Conservation (phyloP, 2,888 invertebrate genomes). For the Hypselothyrea guttata region DNA sequence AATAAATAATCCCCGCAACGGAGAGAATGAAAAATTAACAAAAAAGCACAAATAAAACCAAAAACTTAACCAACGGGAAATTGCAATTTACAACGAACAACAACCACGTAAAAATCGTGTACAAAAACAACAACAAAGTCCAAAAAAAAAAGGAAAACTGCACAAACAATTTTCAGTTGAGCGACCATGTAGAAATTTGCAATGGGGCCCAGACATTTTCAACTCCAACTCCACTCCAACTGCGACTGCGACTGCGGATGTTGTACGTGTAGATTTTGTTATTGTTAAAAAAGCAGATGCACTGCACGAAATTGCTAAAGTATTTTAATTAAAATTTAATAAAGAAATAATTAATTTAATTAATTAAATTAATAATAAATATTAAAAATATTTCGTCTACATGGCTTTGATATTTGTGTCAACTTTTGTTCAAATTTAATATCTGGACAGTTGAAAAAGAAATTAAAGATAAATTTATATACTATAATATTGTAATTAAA, state of each 20-base stretch:
- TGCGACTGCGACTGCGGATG: slow-evolving; percentile 50
- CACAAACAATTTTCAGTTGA: slow-evolving; percentile 82
- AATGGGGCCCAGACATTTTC: slow-evolving; percentile 73
- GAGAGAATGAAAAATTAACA: slow-evolving; percentile 11
- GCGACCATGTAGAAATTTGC: slow-evolving; percentile 82
- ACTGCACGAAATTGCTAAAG: too few relatives aligned
- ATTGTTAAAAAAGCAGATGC: slow-evolving; percentile 7
- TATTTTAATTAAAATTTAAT: too few relatives aligned
- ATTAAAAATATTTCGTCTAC: neutral
- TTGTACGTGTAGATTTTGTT: slow-evolving; percentile 24
- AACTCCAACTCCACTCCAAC: slow-evolving; percentile 35
- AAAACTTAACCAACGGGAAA: slow-evolving; percentile 64
- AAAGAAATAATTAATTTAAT: too few relatives aligned
- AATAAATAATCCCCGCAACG: slow-evolving; percentile 43
- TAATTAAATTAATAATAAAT: neutral
- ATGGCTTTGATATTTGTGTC: neutral
- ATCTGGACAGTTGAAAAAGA: too few relatives aligned
- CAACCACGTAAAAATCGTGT: slow-evolving; percentile 29
- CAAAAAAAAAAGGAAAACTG: slow-evolving; percentile 65
- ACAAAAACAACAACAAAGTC: slow-evolving; percentile 15
- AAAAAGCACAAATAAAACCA: slow-evolving; percentile 12
- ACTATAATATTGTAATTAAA: too few relatives aligned
- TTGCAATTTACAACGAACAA: slow-evolving; percentile 55
- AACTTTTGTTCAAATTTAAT: too few relatives aligned
- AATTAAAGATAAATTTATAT: too few relatives aligned